Base-by-base conservation (phyloP, 2,888 invertebrate genomes). In the Harpalus rufipes region DNA sequence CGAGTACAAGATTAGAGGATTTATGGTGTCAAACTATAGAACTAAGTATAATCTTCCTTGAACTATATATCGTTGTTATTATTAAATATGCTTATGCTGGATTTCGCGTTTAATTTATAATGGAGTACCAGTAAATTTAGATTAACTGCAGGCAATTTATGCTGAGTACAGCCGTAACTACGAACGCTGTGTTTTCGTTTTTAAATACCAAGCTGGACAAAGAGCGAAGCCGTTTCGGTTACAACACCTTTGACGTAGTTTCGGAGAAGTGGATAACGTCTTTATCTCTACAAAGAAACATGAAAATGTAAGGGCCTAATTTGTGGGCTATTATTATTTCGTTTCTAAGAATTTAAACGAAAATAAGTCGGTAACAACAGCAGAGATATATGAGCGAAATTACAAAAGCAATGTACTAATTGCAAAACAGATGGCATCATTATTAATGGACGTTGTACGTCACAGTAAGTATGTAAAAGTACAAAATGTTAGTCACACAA, bases 51-150 rank as follows among this genome's bases (percentile, higher is more conserved):
- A 81, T 68, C 68, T 81, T 65, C 68, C 81, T 81, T 81, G 51
- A 39, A 81, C 81, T 56, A 58, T 56, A 68, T 81, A 72, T 68
- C 68, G 63, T 81, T 81, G 72, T 65, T 81, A 81, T 81, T 81
- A 81, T 68, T 68, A 81, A 81, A 81, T 81, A 81, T 81, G 68
- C 68, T 81, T 81, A 81, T 25, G 68, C 21, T 68, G 68, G 72
- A 81, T 81, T 63, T 81, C 41, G 21, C 61, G 18, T 63, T 68
- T 68, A 81, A 81, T 81, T 81, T 81, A 81, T 44, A 80, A 80
- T 68, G 58, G 68, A 68, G 56, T 81, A 56, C 68, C 58, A 56
- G 68, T 81, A 81, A 81, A 81, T 81, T 81, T 72, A 81, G 81
- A 81, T 81, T 81, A 81, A 81, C 65, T 65, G 80, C 39, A 7